These are phyloP conservation scores for Macroglossus sobrinus DNA, from an alignment of 2,113 vertebrate genomes.

Conservation along the genomic window DNA sequence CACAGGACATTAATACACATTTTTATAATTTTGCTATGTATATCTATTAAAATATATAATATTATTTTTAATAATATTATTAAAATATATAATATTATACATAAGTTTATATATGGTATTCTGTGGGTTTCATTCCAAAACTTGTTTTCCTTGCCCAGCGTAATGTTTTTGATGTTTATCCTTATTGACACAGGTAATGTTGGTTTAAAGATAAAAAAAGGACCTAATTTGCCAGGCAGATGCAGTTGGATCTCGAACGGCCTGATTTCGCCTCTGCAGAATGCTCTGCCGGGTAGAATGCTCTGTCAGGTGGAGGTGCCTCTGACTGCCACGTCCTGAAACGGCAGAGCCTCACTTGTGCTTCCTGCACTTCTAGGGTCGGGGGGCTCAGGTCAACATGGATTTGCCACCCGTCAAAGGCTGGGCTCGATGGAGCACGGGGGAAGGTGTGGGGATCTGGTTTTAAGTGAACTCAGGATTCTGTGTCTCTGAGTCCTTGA, in stretches of 20 bases:
- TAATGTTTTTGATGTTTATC: not conserved
- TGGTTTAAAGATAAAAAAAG: not conserved
- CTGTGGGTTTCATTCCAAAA: not conserved
- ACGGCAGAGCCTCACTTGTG: not conserved
- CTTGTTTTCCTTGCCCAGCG: not conserved
- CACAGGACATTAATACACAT: accelerated
- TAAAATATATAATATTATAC: not conserved
- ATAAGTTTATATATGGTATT: not conserved
- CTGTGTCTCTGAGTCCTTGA: not conserved
- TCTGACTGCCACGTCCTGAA: accelerated
- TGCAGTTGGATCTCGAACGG: accelerated
- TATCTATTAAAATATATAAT: not conserved
- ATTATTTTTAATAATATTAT: no score
- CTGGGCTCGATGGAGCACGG: accelerated
- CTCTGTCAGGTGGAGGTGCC: no score
- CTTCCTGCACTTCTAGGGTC: accelerated
- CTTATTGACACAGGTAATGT: no score
- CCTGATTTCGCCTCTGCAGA: not conserved
- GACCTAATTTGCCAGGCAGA: not conserved
- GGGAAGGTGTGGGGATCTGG: not conserved
- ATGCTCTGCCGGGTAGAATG: not conserved
- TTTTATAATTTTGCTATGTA: not conserved
- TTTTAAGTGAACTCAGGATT: not conserved
- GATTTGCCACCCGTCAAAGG: not conserved
- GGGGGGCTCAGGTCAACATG: not conserved